These are phyloP conservation scores for Notodonta ziczac DNA, from an alignment of 2,888 invertebrate genomes.

Conservation along the genomic window DNA sequence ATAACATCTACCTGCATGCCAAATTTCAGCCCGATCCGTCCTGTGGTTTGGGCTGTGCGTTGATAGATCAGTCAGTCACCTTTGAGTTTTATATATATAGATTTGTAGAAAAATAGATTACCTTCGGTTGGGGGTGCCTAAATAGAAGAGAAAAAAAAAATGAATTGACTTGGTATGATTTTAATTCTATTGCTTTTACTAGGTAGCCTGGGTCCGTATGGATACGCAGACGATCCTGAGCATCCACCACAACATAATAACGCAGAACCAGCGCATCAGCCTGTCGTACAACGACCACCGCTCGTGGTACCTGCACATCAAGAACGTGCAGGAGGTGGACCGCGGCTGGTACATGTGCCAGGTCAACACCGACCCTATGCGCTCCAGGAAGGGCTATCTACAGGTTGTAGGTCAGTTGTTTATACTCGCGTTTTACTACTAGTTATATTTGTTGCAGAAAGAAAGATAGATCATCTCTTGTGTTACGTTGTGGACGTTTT, in stretches of 20 bases:
- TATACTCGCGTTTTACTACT: not conserved
- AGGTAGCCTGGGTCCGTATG: conserved; percentile 97
- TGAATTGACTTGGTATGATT: not conserved
- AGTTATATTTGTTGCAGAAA: too few species aligned
- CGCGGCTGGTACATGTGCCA: conserved; percentile 97
- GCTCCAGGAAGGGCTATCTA: conserved; percentile 93
- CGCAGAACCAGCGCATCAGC: conserved; percentile 94
- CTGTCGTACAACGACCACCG: conserved; percentile 95
- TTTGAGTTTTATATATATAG: too few species aligned
- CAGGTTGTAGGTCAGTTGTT: conserved; percentile 94
- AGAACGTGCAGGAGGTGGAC: conserved; percentile 93
- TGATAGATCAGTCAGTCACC: too few species aligned
- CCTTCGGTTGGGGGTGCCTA: too few species aligned
- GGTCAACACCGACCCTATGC: conserved; percentile 96
- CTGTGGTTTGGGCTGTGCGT: too few species aligned
- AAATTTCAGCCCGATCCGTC: too few species aligned
- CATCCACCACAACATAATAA: conserved; percentile 96
- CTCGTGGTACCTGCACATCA: conserved; percentile 96
- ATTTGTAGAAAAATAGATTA: too few species aligned
- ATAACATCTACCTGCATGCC: too few species aligned
- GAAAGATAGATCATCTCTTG: too few species aligned
- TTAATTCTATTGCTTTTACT: conserved; percentile 11
- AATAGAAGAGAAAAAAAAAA: too few species aligned
- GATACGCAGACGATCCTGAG: conserved; percentile 97
- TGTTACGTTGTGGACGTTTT: too few species aligned